Percentiles rank a stretch among this genome's conserved stretches.
These are phyloP conservation scores for Dusona sp. DNA, from an alignment of 2,888 invertebrate genomes.

Conservation along the genomic window DNA sequence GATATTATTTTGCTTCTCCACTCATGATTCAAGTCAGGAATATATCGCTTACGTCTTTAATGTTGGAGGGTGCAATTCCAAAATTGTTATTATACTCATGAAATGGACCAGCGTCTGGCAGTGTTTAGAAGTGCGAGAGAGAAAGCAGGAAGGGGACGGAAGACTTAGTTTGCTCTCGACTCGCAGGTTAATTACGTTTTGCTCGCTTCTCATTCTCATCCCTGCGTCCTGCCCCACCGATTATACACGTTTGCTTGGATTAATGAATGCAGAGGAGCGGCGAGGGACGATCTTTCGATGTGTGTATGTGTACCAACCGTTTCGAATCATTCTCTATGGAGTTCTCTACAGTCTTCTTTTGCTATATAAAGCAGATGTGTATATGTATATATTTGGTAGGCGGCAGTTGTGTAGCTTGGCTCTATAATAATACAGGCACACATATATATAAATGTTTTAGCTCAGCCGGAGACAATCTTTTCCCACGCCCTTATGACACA, in stretches of 20 bases:
- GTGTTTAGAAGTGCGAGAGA: not conserved
- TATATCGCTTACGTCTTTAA: conserved; percentile 27
- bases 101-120: conserved; percentile 23
- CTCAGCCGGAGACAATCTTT: conserved; percentile 51
- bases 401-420: conserved; percentile 30
- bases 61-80: conserved; percentile 12
- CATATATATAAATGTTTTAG: conserved; percentile 21
- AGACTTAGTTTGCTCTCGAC: conserved; percentile 43
- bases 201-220: conserved; percentile 35
- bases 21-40: not conserved
- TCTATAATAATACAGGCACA: conserved; percentile 25
- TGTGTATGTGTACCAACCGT: conserved; percentile 11
- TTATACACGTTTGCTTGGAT: conserved; percentile 70
- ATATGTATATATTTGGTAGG: conserved; percentile 35
- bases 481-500: conserved; percentile 69
- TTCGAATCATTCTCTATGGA: conserved; percentile 51
- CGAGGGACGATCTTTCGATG: conserved; percentile 48
- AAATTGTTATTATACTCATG: conserved; percentile 28
- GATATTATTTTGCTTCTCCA: not conserved
- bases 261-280: conserved; percentile 68
- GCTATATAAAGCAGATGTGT: not conserved
- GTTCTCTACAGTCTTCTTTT: not conserved
- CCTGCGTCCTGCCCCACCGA: conserved; percentile 55
- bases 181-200: conserved; percentile 61
- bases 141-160: not conserved